A percentile compares a stretch with the other conserved stretches of the same genome.
Conservation (phyloP, 2,888 invertebrate species). For the Chelonus formosanus region DNA sequence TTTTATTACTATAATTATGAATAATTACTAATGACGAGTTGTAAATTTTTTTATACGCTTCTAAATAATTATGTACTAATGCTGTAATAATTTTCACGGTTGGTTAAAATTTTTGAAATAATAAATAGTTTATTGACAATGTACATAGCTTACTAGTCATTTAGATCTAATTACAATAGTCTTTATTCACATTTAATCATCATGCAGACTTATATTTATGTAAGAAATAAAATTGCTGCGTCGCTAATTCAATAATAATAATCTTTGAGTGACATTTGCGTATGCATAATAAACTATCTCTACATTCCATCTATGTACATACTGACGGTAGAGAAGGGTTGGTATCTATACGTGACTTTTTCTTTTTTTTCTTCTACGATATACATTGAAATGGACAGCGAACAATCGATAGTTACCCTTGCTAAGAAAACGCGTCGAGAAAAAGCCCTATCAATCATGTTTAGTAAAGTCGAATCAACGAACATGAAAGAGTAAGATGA, state of each 20-base stretch:
- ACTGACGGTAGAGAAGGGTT: not conserved
- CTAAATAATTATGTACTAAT: no score
- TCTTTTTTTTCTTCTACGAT: slow-evolving; percentile 1
- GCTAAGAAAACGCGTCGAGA: not conserved
- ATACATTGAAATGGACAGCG: slow-evolving; percentile 19
- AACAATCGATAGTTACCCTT: slow-evolving; percentile 17
- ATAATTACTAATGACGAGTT: no score
- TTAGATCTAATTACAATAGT: not conserved
- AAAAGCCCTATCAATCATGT: slow-evolving; percentile 14
- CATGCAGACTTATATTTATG: slow-evolving; percentile 1
- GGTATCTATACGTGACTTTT: not conserved
- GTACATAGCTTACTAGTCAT: slow-evolving; percentile 23
- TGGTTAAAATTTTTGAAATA: no score
- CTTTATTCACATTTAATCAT: not conserved
- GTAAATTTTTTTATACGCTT: no score
- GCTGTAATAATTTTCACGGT: no score
- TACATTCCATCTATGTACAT: slow-evolving; percentile 3
- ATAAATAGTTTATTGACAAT: not conserved
- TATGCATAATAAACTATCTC: slow-evolving; percentile 25
- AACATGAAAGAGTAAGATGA: not conserved
- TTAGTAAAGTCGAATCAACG: slow-evolving; percentile 4
- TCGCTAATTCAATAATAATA: slow-evolving; percentile 14
- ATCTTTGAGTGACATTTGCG: slow-evolving; percentile 15
- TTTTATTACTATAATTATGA: no score
- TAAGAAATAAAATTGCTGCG: slow-evolving; percentile 10